Conservation (phyloP, 2,113 vertebrate genomes). For the Suricata suricatta region DNA sequence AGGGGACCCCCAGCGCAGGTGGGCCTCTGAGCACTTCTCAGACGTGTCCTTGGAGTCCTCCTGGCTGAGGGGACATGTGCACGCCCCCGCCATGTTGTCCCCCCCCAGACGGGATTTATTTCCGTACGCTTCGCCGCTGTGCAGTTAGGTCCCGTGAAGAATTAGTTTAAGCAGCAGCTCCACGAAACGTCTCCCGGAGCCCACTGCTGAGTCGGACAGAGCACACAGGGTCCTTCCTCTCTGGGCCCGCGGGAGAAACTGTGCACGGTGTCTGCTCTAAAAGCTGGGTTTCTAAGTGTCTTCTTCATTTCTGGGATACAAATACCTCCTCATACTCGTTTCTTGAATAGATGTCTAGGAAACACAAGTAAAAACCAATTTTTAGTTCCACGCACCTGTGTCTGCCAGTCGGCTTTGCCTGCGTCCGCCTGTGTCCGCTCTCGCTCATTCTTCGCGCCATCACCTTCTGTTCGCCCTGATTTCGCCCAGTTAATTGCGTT, state of each 20-base stretch:
- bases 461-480: background rate
- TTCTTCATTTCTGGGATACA: background rate
- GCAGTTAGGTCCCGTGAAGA: background rate
- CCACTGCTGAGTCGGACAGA: accelerated
- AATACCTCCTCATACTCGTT: background rate
- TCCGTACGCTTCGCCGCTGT: background rate
- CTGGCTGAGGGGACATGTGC: background rate
- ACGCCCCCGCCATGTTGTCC: accelerated
- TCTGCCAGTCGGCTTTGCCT: accelerated
- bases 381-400: background rate
- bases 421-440: background rate
- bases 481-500: background rate
- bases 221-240: background rate
- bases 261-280: background rate
- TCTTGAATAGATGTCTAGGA: background rate
- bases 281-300: background rate
- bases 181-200: accelerated
- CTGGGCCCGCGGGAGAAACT: background rate
- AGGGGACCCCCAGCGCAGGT: background rate
- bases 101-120: accelerated
- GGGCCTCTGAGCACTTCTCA: background rate
- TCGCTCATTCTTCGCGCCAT: accelerated
- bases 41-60: background rate
- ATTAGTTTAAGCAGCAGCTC: background rate
- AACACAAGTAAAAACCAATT: background rate